Base-by-base conservation (phyloP, 2,113 vertebrate species). In the Psilopsiagon aymara region DNA sequence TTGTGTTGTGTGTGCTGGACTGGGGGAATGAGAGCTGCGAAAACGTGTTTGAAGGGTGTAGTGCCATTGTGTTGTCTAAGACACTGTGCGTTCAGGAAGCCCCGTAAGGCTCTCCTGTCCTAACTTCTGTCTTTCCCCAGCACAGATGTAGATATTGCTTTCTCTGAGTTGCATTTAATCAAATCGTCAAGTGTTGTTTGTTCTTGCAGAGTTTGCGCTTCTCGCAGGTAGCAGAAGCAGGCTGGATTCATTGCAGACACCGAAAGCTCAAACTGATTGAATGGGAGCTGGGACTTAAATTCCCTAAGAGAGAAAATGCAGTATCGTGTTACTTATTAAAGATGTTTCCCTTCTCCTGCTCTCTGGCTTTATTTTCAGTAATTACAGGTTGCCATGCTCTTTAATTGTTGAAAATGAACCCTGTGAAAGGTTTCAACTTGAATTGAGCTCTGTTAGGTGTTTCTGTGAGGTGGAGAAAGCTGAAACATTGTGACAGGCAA, bases 311-410 rank as follows among this genome's bases (percentile, higher is more conserved):
- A 35, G 81, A 92, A 85, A 66, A 82, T 31, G 77, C 37, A 78
- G 85, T 69, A 60, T 94, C 63, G 0, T 29, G 57, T 97, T 93
- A 84, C 94, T 55, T 88, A 37, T 64, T 57, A 6, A 83, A 86
- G 96, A 82, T 82, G 93, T 85, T 37, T 73, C 46, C 70, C 77
- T 73, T 90, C 66, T 69, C 28, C 57, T 74, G 83, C 93, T 67
- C 75, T 67, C 95, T 95, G 78, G 49, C 93, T 82, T 95, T 78
- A 91, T 94, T 97, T 92, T 52, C 73, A 7, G 9, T 96, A 92
- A 93, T 97, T 94, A 77, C 91, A 95, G 87, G 96, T 94, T 95
- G 76, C 41, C 60, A 31, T 46, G 87, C 83, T 96, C 84, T 94
- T 95, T 96, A 97, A 96, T 91, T 69, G 51, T 86, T 94, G 93